A percentile compares a stretch with the other conserved stretches of the same genome.
These are phyloP conservation scores for Tetropium fuscum DNA, from an alignment of 2,888 invertebrate genomes.

Conservation along the genomic window DNA sequence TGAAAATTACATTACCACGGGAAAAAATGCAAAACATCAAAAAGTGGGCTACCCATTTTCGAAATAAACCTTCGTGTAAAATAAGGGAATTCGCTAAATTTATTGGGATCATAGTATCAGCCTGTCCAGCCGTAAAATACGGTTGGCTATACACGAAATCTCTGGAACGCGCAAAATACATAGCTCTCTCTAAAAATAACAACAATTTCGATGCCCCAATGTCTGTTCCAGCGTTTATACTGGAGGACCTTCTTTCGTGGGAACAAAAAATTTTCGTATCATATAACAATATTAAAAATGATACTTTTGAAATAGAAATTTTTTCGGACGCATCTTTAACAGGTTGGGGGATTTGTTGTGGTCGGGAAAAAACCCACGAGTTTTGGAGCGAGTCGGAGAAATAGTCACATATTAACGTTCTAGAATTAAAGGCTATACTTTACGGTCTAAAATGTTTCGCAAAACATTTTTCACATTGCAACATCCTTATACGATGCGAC, in stretches of 20 bases:
- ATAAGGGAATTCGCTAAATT: slow-evolving; percentile 36
- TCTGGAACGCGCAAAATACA: slow-evolving; percentile 23
- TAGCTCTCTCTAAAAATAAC: slow-evolving; percentile 1
- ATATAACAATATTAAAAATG: slow-evolving; percentile 26
- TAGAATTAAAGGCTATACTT: slow-evolving; percentile 47
- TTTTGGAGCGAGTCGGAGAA: slow-evolving; percentile 42
- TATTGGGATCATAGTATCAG: slow-evolving; percentile 38
- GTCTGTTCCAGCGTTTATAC: not conserved
- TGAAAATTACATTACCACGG: not conserved
- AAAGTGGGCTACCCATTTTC: not conserved
- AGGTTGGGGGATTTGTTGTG: slow-evolving; percentile 47
- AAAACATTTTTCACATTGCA: slow-evolving; percentile 22
- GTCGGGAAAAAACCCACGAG: slow-evolving; percentile 35
- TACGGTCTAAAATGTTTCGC: slow-evolving; percentile 47
- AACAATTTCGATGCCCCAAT: slow-evolving; percentile 9
- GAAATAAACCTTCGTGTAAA: slow-evolving; percentile 2
- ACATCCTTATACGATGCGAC: slow-evolving; percentile 42
- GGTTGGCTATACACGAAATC: slow-evolving; percentile 29
- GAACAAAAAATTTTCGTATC: slow-evolving; percentile 22
- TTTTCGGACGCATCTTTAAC: slow-evolving; percentile 44
- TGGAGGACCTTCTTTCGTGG: slow-evolving; percentile 41
- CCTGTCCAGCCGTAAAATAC: slow-evolving; percentile 44
- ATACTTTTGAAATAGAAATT: slow-evolving; percentile 40
- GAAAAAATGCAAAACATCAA: slow-evolving; percentile 3
- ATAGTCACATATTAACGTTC: slow-evolving; percentile 46